A percentile compares a stretch with the other conserved stretches of the same genome.
Evolutionary conservation across 2,888 invertebrate genomes (phyloP).

Genomic region (Tolmerus cingulatus): DNA sequence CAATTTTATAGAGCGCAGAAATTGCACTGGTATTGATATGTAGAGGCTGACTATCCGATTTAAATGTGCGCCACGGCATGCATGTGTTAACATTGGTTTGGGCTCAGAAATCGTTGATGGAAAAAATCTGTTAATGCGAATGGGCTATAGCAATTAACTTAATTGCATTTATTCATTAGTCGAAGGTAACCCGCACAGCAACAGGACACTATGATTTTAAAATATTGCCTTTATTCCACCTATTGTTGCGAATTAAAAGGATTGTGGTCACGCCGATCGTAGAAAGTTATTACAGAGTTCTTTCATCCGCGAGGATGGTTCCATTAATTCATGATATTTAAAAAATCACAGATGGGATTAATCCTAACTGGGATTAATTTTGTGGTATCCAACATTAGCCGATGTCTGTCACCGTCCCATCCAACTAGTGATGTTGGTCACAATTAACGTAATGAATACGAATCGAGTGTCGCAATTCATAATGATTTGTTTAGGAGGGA

Average conservation of each 20-base stretch:
- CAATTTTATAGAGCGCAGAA: constrained; percentile 1
- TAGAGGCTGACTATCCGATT: constrained; percentile 7
- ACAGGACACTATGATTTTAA: neutral
- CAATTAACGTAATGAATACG: neutral
- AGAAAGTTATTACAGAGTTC: neutral
- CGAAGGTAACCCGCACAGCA: neutral
- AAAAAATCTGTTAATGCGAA: constrained; percentile 39
- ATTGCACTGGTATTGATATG: constrained; percentile 33
- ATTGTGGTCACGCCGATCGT: neutral
- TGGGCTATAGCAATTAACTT: constrained; percentile 36
- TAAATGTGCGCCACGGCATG: constrained; percentile 12
- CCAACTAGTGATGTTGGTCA: neutral
- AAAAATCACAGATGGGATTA: neutral
- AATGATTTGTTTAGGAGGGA: neutral
- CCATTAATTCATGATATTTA: neutral
- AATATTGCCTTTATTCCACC: neutral
- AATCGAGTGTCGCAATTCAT: constrained; percentile 21
- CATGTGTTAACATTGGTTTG: constrained; percentile 27
- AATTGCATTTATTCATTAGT: constrained; percentile 28
- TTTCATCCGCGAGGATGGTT: neutral
- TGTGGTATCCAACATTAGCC: neutral
- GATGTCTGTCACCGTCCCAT: neutral
- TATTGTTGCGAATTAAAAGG: neutral
- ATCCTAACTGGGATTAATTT: neutral
- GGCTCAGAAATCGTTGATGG: constrained; percentile 33